phyloP scores from a whole-genome alignment of 2,113 vertebrate species.

The Saimiri boliviensis region DNA sequence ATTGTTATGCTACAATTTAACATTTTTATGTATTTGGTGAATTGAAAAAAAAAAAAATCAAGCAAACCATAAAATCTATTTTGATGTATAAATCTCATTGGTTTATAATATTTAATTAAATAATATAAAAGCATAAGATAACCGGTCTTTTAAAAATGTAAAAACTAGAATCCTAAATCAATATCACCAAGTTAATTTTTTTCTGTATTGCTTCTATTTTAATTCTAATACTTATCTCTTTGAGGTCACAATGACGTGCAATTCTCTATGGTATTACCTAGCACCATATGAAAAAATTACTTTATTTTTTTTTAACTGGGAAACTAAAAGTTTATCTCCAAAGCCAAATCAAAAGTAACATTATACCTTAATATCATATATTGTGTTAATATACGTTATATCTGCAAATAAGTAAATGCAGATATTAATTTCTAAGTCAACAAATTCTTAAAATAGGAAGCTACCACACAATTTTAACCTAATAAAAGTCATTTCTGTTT shows the following conservation, averaged over 20 bases:
- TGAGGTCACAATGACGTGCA: slow-evolving; percentile 25
- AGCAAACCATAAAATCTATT: slow-evolving; percentile 28
- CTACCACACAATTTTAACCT: neutral
- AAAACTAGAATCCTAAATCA: neutral
- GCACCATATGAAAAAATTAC: neutral
- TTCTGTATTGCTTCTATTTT: slow-evolving; percentile 49
- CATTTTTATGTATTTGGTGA: neutral
- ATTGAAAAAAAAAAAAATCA: neutral
- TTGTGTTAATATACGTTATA: neutral
- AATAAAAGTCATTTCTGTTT: slow-evolving; percentile 46
- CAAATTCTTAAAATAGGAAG: slow-evolving; percentile 21
- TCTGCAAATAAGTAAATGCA: slow-evolving; percentile 45
- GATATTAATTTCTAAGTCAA: slow-evolving; percentile 36
- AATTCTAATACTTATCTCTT: slow-evolving; percentile 4
- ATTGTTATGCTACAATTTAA: slow-evolving; percentile 33
- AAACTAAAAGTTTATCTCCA: slow-evolving; percentile 21
- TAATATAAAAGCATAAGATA: neutral
- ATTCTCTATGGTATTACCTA: neutral
- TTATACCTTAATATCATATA: neutral
- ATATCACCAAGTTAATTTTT: slow-evolving; percentile 31
- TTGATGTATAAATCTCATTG: slow-evolving; percentile 34
- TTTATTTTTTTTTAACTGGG: slow-evolving; percentile 40
- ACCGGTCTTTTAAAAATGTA: slow-evolving; percentile 16
- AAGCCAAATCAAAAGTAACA: slow-evolving; percentile 60
- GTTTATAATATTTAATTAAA: slow-evolving; percentile 47